Evolutionary conservation across 2,113 vertebrate genomes (phyloP).

Genomic region (Sinocyclocheilus anshuiensis): DNA sequence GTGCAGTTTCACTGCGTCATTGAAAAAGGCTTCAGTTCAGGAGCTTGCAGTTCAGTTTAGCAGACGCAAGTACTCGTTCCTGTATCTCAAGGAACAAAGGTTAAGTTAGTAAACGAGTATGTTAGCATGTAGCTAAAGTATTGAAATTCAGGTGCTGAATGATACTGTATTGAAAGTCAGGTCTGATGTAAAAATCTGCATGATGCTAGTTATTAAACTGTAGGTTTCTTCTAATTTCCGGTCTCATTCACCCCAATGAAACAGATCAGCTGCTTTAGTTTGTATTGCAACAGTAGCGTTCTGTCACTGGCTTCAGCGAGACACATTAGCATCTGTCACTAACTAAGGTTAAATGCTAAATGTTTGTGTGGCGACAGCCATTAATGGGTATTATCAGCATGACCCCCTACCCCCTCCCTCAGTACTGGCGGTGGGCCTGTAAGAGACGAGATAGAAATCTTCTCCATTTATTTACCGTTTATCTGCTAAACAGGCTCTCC

Average conservation of each 20-base stretch:
- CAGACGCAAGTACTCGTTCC: no score
- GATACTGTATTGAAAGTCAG: no score
- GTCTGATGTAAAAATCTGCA: no score
- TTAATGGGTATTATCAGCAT: slow-evolving; percentile 69
- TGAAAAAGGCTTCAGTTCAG: no score
- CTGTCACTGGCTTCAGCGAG: slow-evolving; percentile 40
- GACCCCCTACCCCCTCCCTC: slow-evolving; percentile 52
- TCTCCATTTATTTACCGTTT: slow-evolving; percentile 57
- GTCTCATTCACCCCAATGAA: neutral
- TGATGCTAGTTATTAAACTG: no score
- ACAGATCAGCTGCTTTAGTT: neutral
- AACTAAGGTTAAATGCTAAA: slow-evolving; percentile 45
- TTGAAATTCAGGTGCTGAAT: no score
- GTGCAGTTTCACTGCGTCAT: no score
- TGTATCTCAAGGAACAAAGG: no score
- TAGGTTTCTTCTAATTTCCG: neutral
- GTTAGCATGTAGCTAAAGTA: no score
- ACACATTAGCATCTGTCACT: slow-evolving; percentile 57
- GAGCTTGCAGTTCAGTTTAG: no score
- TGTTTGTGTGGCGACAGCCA: slow-evolving; percentile 60
- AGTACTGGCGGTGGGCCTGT: slow-evolving; percentile 45
- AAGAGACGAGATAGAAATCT: slow-evolving; percentile 53
- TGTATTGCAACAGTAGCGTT: neutral
- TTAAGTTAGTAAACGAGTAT: no score
- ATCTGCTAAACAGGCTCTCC: slow-evolving; percentile 45